Percentiles rank a stretch among this genome's conserved stretches.
Evolutionary conservation across 2,888 invertebrate genomes (phyloP).

Genomic region (Punctoribates punctum): DNA sequence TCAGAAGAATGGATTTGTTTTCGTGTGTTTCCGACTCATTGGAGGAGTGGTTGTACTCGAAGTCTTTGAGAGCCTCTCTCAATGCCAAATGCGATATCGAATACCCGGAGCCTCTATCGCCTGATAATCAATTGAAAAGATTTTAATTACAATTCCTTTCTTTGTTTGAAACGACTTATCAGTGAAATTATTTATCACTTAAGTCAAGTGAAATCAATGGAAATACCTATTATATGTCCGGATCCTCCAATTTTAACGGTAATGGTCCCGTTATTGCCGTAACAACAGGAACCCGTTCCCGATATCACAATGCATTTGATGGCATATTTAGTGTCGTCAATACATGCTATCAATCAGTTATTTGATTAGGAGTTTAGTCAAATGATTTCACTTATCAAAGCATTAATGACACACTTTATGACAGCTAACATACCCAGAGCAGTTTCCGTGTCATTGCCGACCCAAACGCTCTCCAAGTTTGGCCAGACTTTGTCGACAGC

Average conservation of each 20-base stretch:
- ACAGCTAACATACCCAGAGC: constrained; percentile 17
- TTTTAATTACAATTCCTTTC: not conserved
- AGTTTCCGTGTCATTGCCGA: constrained; percentile 39
- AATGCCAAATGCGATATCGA: constrained; percentile 37
- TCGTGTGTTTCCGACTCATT: constrained; percentile 10
- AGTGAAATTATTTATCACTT: not conserved
- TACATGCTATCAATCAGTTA: constrained; percentile 18
- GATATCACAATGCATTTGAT: constrained; percentile 37
- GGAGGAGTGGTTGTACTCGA: constrained; percentile 33
- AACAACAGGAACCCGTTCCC: constrained; percentile 42
- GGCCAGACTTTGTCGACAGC: constrained; percentile 38
- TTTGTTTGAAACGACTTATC: not conserved
- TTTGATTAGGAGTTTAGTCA: not conserved
- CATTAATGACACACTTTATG: too few species aligned
- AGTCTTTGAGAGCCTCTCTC: constrained; percentile 38
- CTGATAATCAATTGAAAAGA: not conserved
- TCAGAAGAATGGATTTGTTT: constrained; percentile 20
- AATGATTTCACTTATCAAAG: too few species aligned
- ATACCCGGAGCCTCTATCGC: constrained; percentile 41
- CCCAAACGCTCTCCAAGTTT: constrained; percentile 35
- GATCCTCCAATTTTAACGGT: constrained; percentile 16
- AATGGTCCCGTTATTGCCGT: constrained; percentile 11
- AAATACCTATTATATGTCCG: constrained; percentile 23
- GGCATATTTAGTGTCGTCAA: constrained; percentile 34
- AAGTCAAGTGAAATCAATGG: not conserved